phyloP scores from a whole-genome alignment of 2,113 vertebrate species.

The Poecile atricapillus region DNA sequence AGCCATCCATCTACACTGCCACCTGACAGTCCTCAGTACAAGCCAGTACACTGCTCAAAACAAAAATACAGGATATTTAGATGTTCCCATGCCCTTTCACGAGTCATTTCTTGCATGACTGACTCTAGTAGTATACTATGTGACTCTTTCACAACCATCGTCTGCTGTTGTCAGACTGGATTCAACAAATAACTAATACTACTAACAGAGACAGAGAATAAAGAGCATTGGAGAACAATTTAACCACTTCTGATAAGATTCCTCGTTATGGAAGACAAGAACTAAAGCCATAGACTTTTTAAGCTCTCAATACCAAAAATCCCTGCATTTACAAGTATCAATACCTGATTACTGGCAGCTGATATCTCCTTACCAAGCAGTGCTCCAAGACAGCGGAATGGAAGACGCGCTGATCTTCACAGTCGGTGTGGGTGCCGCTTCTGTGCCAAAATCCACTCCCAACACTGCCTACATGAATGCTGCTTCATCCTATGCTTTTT shows the following conservation, averaged over 20 bases:
- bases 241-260: neutral
- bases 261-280: neutral
- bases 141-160: neutral
- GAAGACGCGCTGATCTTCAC: neutral
- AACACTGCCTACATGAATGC: constrained; percentile 6
- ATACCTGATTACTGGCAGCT: neutral
- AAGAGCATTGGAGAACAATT: neutral
- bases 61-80: neutral
- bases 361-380: neutral
- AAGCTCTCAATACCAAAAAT: neutral
- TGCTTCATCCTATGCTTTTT: constrained; percentile 4
- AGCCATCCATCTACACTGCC: neutral
- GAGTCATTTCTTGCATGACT: neutral
- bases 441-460: constrained; percentile 12
- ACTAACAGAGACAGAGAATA: neutral
- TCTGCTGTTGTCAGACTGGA: neutral
- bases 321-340: neutral
- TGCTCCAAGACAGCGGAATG: neutral
- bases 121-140: neutral
- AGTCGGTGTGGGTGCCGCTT: neutral
- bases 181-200: neutral
- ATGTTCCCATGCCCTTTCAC: neutral
- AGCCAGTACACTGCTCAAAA: neutral
- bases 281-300: neutral
- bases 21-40: neutral